These are phyloP conservation scores for Monodelphis domestica DNA, from an alignment of 2,797 vertebrate species.

Conservation along the genomic window DNA sequence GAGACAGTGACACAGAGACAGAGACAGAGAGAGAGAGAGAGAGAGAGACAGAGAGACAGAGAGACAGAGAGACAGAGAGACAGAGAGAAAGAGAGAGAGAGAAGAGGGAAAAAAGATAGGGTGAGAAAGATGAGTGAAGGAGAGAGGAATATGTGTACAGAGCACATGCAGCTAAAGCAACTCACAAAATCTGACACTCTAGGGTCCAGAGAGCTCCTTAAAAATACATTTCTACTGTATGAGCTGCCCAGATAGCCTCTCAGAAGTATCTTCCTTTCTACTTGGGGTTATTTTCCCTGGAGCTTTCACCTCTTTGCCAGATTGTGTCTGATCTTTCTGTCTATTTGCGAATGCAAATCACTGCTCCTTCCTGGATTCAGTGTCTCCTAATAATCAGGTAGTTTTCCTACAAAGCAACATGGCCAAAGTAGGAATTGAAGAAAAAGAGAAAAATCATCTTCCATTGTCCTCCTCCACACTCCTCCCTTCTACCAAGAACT, in stretches of 20 bases:
- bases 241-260: too few relatives aligned
- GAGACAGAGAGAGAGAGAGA: background rate
- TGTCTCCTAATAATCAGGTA: background rate
- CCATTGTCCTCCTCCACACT: background rate
- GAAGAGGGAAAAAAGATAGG: too few relatives aligned
- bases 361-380: background rate
- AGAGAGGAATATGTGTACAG: background rate
- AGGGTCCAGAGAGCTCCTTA: background rate
- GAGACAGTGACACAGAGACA: too few relatives aligned
- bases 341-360: background rate
- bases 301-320: background rate
- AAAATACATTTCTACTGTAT: too few relatives aligned
- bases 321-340: background rate
- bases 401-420: background rate
- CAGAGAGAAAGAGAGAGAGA: background rate
- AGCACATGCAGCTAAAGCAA: background rate
- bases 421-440: background rate
- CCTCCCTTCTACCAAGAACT: background rate
- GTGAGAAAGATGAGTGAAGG: too few relatives aligned
- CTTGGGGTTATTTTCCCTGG: background rate
- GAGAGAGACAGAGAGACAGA: too few relatives aligned
- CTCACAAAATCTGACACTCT: background rate
- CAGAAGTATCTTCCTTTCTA: background rate
- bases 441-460: background rate
- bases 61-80: background rate